phyloP scores from a whole-genome alignment of 1,140 invertebrate genomes.

The Schlechtendalia chinensis region DNA sequence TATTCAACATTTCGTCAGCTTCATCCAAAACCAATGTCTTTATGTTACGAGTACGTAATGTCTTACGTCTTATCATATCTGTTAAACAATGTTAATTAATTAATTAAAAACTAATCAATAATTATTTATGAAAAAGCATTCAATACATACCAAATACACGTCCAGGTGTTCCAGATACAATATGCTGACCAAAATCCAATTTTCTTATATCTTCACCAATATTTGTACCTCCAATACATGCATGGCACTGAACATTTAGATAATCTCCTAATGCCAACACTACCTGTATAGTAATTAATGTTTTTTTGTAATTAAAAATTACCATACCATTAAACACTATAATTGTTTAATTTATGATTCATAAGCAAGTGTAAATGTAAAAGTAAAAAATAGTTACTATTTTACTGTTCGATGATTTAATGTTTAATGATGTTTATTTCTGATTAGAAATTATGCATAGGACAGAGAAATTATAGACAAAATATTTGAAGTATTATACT shows the following conservation, averaged over 20 bases:
- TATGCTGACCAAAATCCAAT: conserved; percentile 97
- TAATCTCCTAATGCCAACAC: conserved; percentile 96
- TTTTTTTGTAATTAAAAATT: no score
- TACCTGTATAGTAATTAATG: conserved; percentile 60
- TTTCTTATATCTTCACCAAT: conserved; percentile 98
- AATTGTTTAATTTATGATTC: no score
- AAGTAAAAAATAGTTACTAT: no score
- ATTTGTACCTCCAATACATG: conserved; percentile 98
- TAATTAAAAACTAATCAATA: conserved; percentile 35
- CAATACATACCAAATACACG: conserved; percentile 78
- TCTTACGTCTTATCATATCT: conserved; percentile 97
- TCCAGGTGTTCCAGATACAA: conserved; percentile 96
- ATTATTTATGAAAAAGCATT: neutral
- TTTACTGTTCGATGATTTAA: no score
- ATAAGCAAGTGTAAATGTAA: no score
- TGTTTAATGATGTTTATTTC: no score
- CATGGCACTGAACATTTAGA: conserved; percentile 99
- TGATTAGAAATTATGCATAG: no score
- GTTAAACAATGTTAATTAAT: conserved; percentile 38
- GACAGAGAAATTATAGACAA: no score
- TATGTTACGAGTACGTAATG: conserved; percentile 91
- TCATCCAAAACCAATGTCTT: conserved; percentile 98
- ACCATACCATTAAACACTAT: no score
- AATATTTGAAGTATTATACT: no score
- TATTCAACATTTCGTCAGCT: conserved; percentile 99